Evolutionary conservation across 2,888 invertebrate species (phyloP).

Genomic region (Diachrysia chrysitis): DNA sequence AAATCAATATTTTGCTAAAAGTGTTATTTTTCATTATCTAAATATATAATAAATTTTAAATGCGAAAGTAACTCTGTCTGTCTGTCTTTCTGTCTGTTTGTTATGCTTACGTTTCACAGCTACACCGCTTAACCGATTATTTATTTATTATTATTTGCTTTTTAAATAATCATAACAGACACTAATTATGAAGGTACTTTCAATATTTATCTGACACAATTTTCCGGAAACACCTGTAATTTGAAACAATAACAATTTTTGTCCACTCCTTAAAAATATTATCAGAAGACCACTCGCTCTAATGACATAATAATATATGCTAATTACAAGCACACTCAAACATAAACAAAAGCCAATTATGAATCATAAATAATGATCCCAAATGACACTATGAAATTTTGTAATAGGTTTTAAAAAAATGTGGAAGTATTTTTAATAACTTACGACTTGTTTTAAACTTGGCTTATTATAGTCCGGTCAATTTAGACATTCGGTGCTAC

Average conservation of each 20-base stretch:
- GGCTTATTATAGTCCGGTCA: not conserved
- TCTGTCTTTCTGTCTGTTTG: too few species aligned
- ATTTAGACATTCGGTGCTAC: too few species aligned
- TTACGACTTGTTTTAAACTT: not conserved
- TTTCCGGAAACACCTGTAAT: slow-evolving; percentile 22
- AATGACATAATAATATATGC: slow-evolving; percentile 77
- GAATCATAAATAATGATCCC: slow-evolving; percentile 69
- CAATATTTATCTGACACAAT: not conserved
- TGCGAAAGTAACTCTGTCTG: too few species aligned
- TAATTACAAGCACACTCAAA: slow-evolving; percentile 71
- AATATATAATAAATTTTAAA: too few species aligned
- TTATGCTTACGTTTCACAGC: too few species aligned
- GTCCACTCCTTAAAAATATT: slow-evolving; percentile 46
- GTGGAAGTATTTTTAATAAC: not conserved
- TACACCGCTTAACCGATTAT: too few species aligned
- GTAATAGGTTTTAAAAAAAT: slow-evolving; percentile 36
- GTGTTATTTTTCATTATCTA: too few species aligned
- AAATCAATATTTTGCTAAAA: too few species aligned
- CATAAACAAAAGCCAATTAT: slow-evolving; percentile 68
- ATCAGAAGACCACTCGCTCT: slow-evolving; percentile 59
- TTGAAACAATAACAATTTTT: slow-evolving; percentile 36
- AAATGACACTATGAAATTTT: slow-evolving; percentile 37
- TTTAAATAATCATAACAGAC: too few species aligned
- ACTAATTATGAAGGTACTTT: too few species aligned
- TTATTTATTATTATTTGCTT: too few species aligned